Evolutionary conservation across 2,113 vertebrate species (phyloP).

Genomic region (Oreocharis arfaki): DNA sequence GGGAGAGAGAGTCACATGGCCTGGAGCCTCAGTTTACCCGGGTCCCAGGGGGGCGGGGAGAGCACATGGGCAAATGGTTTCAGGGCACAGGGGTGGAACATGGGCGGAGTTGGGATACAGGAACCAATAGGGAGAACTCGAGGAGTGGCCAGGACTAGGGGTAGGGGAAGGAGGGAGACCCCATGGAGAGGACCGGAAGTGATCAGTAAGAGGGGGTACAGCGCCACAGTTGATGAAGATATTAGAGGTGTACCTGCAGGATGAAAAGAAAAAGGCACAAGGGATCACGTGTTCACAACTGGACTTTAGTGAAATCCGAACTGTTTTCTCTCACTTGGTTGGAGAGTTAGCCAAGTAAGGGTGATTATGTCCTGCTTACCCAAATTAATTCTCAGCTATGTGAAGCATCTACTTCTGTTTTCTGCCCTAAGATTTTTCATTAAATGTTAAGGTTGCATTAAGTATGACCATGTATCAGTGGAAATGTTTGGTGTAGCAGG

Average conservation of each 20-base stretch:
- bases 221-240: rapidly evolving
- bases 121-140: no score
- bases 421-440: not conserved
- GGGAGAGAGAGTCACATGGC: no score
- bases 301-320: not conserved
- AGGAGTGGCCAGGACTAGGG: no score
- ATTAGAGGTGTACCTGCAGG: not conserved
- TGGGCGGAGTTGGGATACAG: no score
- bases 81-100: no score
- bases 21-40: no score
- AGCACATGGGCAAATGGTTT: no score
- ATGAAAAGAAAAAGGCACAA: not conserved
- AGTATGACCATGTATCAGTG: not conserved
- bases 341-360: not conserved
- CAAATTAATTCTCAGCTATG: not conserved
- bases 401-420: not conserved
- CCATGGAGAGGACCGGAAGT: no score
- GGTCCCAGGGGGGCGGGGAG: no score
- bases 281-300: not conserved
- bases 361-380: not conserved
- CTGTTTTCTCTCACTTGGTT: not conserved
- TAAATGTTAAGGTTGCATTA: not conserved
- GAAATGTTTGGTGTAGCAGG: not conserved
- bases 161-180: no score
- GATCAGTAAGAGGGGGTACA: no score